Conservation (phyloP, 2,888 invertebrate species). For the Scaptodrosophila latifasciaeformis region DNA sequence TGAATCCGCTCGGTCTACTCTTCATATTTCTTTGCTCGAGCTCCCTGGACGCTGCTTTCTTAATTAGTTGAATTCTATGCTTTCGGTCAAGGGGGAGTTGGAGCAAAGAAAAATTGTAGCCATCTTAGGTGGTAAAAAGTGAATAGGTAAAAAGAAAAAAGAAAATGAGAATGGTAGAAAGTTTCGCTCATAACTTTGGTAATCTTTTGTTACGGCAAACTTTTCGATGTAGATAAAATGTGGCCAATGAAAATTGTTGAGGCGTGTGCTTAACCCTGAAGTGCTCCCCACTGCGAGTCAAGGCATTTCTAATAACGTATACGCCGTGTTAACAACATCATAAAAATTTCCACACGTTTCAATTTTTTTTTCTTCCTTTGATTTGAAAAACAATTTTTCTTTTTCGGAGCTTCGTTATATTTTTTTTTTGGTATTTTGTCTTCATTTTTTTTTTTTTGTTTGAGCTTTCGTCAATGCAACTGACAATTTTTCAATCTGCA, state of each 20-base stretch:
- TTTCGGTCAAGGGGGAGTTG: slow-evolving; percentile 34
- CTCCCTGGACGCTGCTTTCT: slow-evolving; percentile 36
- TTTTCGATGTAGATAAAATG: slow-evolving; percentile 64
- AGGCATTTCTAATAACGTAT: neutral
- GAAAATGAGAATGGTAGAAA: slow-evolving; percentile 14
- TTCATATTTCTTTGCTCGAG: slow-evolving; percentile 18
- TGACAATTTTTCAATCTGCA: slow-evolving; percentile 62
- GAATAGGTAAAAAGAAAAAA: neutral
- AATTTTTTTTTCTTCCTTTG: too few relatives aligned
- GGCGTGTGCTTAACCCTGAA: slow-evolving; percentile 23
- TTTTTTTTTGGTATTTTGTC: slow-evolving; percentile 14
- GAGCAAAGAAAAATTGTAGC: slow-evolving; percentile 24
- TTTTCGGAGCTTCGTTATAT: too few relatives aligned
- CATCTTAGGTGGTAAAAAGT: slow-evolving; percentile 8
- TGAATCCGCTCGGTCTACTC: neutral
- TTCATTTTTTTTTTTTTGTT: slow-evolving; percentile 15
- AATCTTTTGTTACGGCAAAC: slow-evolving; percentile 63
- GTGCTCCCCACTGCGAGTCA: neutral
- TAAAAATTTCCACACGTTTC: neutral
- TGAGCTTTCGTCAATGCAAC: slow-evolving; percentile 50
- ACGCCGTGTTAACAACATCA: slow-evolving; percentile 22
- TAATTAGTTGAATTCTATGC: slow-evolving; percentile 67
- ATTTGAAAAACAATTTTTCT: too few relatives aligned
- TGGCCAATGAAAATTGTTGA: slow-evolving; percentile 55
- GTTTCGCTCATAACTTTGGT: slow-evolving; percentile 57